Conservation (phyloP, 2,888 invertebrate genomes). For the Timema podura region DNA sequence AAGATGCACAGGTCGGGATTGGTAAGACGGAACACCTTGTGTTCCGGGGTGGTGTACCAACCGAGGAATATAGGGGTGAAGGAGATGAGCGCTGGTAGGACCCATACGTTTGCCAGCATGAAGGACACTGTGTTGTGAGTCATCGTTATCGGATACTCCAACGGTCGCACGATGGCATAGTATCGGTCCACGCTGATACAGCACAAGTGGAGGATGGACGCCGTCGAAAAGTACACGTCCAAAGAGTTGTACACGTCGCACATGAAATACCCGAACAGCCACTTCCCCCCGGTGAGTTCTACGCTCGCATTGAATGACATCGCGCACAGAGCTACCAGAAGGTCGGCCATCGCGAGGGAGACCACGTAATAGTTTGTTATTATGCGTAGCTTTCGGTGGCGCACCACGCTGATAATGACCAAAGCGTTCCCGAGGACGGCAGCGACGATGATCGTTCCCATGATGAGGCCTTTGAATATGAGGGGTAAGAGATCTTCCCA, state of each 20-base stretch:
- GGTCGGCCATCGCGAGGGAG: constrained; percentile 88
- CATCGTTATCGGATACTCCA: constrained; percentile 92
- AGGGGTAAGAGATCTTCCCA: constrained; percentile 18
- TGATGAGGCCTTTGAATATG: constrained; percentile 63
- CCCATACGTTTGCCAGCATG: constrained; percentile 88
- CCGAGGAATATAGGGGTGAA: constrained; percentile 94
- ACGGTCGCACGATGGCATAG: constrained; percentile 88
- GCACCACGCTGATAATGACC: constrained; percentile 79
- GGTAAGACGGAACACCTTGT: constrained; percentile 55
- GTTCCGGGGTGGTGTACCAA: constrained; percentile 87
- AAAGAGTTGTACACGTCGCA: constrained; percentile 94
- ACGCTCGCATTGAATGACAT: constrained; percentile 91
- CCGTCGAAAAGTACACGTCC: constrained; percentile 90
- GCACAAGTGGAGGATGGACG: constrained; percentile 88
- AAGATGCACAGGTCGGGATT: constrained; percentile 78
- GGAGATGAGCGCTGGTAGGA: constrained; percentile 85
- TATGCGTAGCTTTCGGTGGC: constrained; percentile 76
- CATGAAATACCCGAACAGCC: constrained; percentile 86
- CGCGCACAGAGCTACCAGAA: constrained; percentile 85
- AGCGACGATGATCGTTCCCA: constrained; percentile 81
- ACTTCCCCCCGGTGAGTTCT: constrained; percentile 74
- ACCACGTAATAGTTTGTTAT: constrained; percentile 96
- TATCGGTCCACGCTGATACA: constrained; percentile 76
- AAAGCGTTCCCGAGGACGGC: constrained; percentile 89
- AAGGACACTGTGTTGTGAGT: constrained; percentile 75